Base-by-base conservation (phyloP, 23 tunicate genomes). In the Styela plicata region DNA sequence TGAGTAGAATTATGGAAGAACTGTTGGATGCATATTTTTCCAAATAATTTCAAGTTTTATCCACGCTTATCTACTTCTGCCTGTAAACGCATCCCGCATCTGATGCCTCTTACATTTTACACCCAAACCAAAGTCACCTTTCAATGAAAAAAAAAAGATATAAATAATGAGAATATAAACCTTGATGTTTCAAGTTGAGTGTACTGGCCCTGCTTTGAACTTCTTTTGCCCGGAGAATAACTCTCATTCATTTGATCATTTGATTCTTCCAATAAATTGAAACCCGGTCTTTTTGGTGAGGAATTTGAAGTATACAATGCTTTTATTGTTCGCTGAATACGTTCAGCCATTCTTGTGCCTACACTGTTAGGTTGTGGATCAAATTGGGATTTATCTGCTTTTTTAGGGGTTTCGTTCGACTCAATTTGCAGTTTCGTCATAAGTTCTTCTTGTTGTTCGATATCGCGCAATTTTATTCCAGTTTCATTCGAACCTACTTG, bases 291-390 rank as follows among this genome's bases (percentile, higher is more conserved):
- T 76, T 53, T 76, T 17, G 81, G 81, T 24, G 64, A 44, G 13
- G 66, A 52, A 44, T 76, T 76, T n/a, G 81, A 76, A 76, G 62
- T 80, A 64, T 80, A 65, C 79, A 93, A 79, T 16, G 98, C 93
- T 24, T 83, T 69, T 26, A 88, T 93, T 33, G 93, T 93, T 3
- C 86, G 76, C 52, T 93, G 98, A 65, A 93, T 93, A 64, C 86
- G 80, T 2, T 87, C 93, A 16, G 98, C 93, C 98, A 88, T 93
- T 78, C 85, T 93, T 53, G 86, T 80, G 67, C 81, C 66, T 22
- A 53, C 81, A n/a, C 81, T 44, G 24, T 27, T 67, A 13, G 64
- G 26, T 26, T 36, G 36, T 10, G 64, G 24, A 22, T 53, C 66
- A 23, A 44, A 7, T 27, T 37, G 64, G 27, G 66, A 10, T 27